These are phyloP conservation scores for Echinarachnius parma DNA, from an alignment of 53 echinoderm and acorn worm genomes.

Conservation along the genomic window DNA sequence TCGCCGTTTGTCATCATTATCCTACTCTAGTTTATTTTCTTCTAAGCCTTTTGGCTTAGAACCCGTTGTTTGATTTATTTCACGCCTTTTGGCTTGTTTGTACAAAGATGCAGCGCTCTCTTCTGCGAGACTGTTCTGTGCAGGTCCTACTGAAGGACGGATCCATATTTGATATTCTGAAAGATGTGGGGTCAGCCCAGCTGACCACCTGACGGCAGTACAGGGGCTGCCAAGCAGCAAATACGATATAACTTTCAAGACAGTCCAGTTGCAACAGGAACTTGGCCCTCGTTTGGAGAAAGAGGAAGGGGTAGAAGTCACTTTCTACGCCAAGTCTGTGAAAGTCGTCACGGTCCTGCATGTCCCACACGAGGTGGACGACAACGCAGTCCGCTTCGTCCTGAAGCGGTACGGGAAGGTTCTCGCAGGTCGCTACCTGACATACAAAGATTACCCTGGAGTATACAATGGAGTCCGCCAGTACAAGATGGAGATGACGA, in stretches of 20 bases:
- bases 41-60: too few species aligned
- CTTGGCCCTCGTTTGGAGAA: background rate
- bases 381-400: conserved; percentile 13
- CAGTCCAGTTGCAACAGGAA: background rate
- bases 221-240: conserved; percentile 9
- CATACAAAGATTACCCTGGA: conserved; percentile 4
- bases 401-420: conserved; percentile 20
- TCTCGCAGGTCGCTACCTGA: background rate
- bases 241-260: conserved; percentile 35
- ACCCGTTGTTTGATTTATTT: too few species aligned
- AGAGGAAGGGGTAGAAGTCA: background rate
- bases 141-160: conserved; percentile 1
- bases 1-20: too few species aligned
- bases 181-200: conserved; percentile 7
- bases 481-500: conserved; percentile 29
- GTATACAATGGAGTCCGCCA: conserved; percentile 44
- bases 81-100: too few species aligned
- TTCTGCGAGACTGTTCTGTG: background rate
- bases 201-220: conserved; percentile 30
- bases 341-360: conserved; percentile 16
- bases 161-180: conserved; percentile 37
- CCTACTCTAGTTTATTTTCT: too few species aligned
- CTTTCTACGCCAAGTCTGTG: background rate
- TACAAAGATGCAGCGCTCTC: too few species aligned
- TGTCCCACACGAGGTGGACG: conserved; percentile 32